These are phyloP conservation scores for Leucopsar rothschildi DNA, from an alignment of 2,113 vertebrate species.

Conservation along the genomic window DNA sequence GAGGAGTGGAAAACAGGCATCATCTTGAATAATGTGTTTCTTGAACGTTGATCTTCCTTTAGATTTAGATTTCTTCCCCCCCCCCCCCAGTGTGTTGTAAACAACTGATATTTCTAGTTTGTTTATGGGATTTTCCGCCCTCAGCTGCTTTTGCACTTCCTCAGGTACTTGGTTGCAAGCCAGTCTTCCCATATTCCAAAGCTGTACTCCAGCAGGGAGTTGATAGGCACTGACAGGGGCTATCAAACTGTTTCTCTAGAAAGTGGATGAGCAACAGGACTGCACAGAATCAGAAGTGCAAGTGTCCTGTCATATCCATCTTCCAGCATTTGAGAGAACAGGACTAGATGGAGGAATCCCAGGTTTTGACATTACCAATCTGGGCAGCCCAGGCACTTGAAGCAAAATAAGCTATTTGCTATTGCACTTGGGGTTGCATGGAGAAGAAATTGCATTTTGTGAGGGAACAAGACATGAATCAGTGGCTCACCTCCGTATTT, in stretches of 20 bases:
- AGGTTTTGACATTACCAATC: background rate
- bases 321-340: background rate
- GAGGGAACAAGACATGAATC: background rate
- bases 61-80: too few species aligned
- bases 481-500: background rate
- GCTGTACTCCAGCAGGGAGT: background rate
- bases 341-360: background rate
- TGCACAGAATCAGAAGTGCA: background rate
- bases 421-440: background rate
- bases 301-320: slow-evolving; percentile 4
- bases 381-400: background rate
- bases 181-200: background rate
- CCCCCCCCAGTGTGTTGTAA: background rate
- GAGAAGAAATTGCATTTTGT: background rate
- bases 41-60: background rate
- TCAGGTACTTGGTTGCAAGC: background rate
- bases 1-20: background rate
- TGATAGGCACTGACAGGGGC: background rate
- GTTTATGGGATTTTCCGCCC: background rate
- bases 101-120: background rate
- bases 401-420: background rate
- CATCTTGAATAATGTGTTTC: background rate
- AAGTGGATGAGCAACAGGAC: background rate
- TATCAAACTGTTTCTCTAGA: background rate
- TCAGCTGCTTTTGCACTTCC: background rate